Conservation (phyloP, 2,113 vertebrate genomes). For the Mus pahari region DNA sequence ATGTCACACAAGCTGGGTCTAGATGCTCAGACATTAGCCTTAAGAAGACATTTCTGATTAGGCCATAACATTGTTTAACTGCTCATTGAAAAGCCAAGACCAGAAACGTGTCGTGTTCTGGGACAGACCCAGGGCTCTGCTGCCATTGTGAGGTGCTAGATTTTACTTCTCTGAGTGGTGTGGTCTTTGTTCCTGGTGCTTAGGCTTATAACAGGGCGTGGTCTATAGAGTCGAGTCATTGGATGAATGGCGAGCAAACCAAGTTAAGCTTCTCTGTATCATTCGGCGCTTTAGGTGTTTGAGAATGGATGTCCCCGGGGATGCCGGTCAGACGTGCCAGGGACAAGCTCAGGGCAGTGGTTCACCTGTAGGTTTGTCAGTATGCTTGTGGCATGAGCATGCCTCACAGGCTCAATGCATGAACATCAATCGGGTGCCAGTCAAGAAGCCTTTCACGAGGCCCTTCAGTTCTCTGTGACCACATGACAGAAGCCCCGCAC, state of each 20-base stretch:
- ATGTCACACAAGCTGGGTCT: not conserved
- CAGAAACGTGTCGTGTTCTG: rapidly evolving
- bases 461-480: not conserved
- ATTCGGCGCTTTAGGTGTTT: rapidly evolving
- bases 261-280: rapidly evolving
- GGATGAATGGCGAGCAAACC: not conserved
- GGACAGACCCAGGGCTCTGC: rapidly evolving
- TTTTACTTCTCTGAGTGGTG: rapidly evolving
- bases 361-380: rapidly evolving
- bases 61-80: rapidly evolving
- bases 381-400: rapidly evolving
- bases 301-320: not conserved
- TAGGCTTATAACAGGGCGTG: rapidly evolving
- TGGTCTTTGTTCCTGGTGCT: rapidly evolving
- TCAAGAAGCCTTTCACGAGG: not conserved
- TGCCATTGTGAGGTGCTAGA: rapidly evolving
- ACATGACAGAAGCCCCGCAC: not conserved
- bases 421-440: rapidly evolving
- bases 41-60: not conserved
- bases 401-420: rapidly evolving
- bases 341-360: rapidly evolving
- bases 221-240: rapidly evolving
- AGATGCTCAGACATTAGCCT: not conserved
- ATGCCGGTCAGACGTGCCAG: not conserved
- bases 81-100: rapidly evolving